A percentile compares a stretch with the other conserved stretches of the same genome.
Conservation (phyloP, 2,797 vertebrate genomes). For the Pitangus sulphuratus region DNA sequence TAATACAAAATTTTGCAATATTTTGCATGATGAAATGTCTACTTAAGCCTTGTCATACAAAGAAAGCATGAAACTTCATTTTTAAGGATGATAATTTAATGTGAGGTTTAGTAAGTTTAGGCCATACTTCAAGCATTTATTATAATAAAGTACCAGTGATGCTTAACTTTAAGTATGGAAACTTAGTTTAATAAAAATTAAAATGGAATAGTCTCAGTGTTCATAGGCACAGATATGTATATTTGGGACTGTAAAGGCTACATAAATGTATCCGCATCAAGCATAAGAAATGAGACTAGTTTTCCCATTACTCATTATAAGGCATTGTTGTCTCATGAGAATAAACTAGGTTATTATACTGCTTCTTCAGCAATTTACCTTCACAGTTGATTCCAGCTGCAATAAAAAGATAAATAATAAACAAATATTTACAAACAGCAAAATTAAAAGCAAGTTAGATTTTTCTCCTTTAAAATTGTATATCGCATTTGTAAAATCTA, state of each 20-base stretch:
- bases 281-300: slow-evolving; percentile 45
- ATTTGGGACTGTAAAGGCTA: not conserved
- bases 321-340: slow-evolving; percentile 30
- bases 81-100: not conserved
- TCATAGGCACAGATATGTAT: not conserved
- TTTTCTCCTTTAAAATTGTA: slow-evolving; percentile 13
- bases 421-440: slow-evolving; percentile 41
- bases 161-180: not conserved
- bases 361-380: slow-evolving; percentile 68
- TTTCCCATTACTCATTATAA: slow-evolving; percentile 62
- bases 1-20: not conserved
- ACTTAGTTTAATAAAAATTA: not conserved
- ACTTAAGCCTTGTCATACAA: not conserved
- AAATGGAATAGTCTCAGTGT: not conserved
- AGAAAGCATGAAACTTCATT: not conserved
- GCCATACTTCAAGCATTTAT: not conserved
- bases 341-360: slow-evolving; percentile 65
- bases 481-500: not conserved
- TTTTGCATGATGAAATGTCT: not conserved
- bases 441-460: slow-evolving; percentile 22
- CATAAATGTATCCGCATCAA: slow-evolving; percentile 14
- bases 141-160: not conserved
- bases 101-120: not conserved
- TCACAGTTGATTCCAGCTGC: slow-evolving; percentile 52
- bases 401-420: slow-evolving; percentile 62